Conservation (phyloP, 2,888 invertebrate genomes). For the Steinernema hermaphroditum region DNA sequence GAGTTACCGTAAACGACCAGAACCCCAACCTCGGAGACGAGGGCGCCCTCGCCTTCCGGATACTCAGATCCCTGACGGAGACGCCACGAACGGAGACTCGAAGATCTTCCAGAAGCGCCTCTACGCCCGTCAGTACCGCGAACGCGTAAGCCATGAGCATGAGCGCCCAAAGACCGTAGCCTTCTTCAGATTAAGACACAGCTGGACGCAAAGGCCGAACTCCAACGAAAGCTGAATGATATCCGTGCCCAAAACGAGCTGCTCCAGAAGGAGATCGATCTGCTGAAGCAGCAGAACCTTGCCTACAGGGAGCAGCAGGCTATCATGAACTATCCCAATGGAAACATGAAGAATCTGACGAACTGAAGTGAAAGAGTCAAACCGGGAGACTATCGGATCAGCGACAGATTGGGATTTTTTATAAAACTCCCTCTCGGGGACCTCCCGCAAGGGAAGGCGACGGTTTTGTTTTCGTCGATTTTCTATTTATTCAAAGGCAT, state of each 20-base stretch:
- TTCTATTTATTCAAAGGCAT: neutral
- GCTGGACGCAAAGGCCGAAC: conserved; percentile 13
- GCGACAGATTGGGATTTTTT: neutral
- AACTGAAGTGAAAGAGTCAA: neutral
- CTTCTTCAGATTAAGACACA: conserved; percentile 2
- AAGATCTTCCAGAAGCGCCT: conserved; percentile 21
- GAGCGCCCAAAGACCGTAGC: too few relatives aligned
- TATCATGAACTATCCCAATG: neutral
- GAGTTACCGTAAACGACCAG: too few relatives aligned
- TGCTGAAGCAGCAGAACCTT: conserved; percentile 19
- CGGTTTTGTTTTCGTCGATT: neutral
- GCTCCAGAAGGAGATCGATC: conserved; percentile 9
- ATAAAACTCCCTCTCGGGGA: too few relatives aligned
- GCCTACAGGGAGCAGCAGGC: conserved; percentile 8
- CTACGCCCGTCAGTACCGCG: conserved; percentile 22
- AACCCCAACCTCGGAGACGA: neutral
- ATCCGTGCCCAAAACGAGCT: conserved; percentile 14
- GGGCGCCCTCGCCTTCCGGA: conserved; percentile 18
- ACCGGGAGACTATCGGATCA: too few relatives aligned
- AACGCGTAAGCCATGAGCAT: neutral
- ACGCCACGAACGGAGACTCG: conserved; percentile 12
- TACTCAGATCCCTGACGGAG: neutral
- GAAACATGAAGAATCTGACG: neutral
- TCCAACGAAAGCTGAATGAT: conserved; percentile 18
- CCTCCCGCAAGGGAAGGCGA: neutral